Evolutionary conservation across 2,113 vertebrate species (phyloP).

Genomic region (Leucoraja erinaceus): DNA sequence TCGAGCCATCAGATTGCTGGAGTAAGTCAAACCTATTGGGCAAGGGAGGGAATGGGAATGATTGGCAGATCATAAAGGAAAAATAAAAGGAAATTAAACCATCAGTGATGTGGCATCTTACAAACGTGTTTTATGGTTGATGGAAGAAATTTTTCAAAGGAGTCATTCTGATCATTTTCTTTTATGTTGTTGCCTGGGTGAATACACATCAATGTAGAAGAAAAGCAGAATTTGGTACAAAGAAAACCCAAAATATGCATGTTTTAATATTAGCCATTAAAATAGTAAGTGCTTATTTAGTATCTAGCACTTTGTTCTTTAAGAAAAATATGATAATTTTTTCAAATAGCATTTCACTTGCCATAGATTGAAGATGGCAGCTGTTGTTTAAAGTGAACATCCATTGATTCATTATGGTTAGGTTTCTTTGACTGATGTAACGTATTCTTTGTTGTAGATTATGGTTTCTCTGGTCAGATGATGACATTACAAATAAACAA

Average conservation of each 20-base stretch:
- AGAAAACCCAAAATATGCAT: not conserved
- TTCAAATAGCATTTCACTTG: not conserved
- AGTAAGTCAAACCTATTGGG: not conserved
- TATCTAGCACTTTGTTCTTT: not conserved
- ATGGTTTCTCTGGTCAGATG: constrained; percentile 96
- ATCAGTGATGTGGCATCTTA: not conserved
- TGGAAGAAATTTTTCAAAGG: not conserved
- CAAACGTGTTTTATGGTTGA: not conserved
- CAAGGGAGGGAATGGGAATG: not conserved
- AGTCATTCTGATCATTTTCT: not conserved
- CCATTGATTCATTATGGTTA: not conserved
- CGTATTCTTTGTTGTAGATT: constrained; percentile 56
- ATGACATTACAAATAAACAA: constrained; percentile 71
- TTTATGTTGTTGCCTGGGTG: not conserved
- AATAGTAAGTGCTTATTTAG: not conserved
- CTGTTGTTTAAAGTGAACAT: not conserved
- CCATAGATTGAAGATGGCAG: not conserved
- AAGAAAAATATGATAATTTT: too few species aligned
- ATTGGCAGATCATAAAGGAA: not conserved
- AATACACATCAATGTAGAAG: not conserved
- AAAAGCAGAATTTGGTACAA: not conserved
- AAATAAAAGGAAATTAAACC: not conserved
- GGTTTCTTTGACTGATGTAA: not conserved
- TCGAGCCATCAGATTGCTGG: not conserved
- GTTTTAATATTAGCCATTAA: not conserved